Percentiles rank a stretch among this genome's conserved stretches.
phyloP scores from a whole-genome alignment of 2,113 vertebrate species.

The Smithornis capensis region DNA sequence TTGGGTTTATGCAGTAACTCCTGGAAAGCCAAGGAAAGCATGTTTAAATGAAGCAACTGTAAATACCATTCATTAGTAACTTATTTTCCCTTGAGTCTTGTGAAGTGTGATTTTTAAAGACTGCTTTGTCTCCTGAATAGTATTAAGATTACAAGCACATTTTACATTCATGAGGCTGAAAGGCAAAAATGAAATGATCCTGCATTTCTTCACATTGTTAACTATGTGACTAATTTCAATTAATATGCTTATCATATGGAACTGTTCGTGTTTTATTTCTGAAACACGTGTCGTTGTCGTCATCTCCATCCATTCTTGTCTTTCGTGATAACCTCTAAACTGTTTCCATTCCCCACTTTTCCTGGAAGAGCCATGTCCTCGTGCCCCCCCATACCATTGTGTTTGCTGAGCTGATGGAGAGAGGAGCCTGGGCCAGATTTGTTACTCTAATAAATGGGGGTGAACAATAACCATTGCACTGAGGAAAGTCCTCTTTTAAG shows the following conservation, averaged over 20 bases:
- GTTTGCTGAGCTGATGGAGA: neutral
- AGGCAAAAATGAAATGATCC: slow-evolving; percentile 69
- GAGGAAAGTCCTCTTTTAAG: neutral
- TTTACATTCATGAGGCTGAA: slow-evolving; percentile 78
- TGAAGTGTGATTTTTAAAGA: slow-evolving; percentile 78
- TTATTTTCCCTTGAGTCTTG: slow-evolving; percentile 79
- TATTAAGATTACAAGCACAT: slow-evolving; percentile 80
- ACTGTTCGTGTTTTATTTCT: slow-evolving; percentile 56
- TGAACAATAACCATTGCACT: neutral
- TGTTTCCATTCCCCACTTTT: neutral
- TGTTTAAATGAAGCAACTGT: slow-evolving; percentile 71
- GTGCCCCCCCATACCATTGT: fast-evolving
- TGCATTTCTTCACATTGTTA: slow-evolving; percentile 72
- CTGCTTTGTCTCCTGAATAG: slow-evolving; percentile 71
- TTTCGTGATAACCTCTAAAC: slow-evolving; percentile 49
- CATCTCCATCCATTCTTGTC: slow-evolving; percentile 37
- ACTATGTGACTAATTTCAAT: slow-evolving; percentile 77
- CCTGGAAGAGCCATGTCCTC: neutral
- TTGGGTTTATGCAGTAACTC: slow-evolving; percentile 66
- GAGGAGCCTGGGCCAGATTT: neutral
- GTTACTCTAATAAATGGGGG: neutral
- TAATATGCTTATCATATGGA: slow-evolving; percentile 71
- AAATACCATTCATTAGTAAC: slow-evolving; percentile 82
- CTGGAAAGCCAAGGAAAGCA: slow-evolving; percentile 67
- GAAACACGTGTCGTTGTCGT: slow-evolving; percentile 54